Conservation (phyloP, 1,140 invertebrate genomes). For the Cepaea nemoralis region DNA sequence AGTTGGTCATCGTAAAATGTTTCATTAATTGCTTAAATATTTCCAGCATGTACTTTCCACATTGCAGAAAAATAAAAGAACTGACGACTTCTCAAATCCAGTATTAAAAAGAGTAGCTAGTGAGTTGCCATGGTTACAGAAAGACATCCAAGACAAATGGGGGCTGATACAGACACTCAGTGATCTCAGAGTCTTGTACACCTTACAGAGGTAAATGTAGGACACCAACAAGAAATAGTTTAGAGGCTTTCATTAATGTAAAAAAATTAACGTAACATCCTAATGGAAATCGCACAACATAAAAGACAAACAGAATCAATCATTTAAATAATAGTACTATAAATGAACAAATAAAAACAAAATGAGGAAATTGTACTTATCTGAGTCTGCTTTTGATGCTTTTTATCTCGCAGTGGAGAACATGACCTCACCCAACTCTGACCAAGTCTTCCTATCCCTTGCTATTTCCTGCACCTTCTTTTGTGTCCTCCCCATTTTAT, state of each 20-base stretch:
- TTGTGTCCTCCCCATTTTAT: too few relatives aligned
- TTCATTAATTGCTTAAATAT: too few relatives aligned
- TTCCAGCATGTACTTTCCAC: background rate
- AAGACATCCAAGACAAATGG: background rate
- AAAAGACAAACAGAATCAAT: too few relatives aligned
- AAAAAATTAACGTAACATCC: background rate
- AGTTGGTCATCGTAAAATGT: too few relatives aligned
- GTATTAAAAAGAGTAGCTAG: constrained; percentile 27
- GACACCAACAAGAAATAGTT: background rate
- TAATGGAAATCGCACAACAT: background rate
- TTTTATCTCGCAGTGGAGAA: too few relatives aligned
- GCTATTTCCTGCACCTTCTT: too few relatives aligned
- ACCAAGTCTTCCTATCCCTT: too few relatives aligned
- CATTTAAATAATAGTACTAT: too few relatives aligned
- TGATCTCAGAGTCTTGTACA: constrained; percentile 27
- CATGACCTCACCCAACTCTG: too few relatives aligned
- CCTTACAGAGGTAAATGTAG: constrained; percentile 14
- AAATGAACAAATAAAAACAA: too few relatives aligned
- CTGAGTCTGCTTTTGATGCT: too few relatives aligned
- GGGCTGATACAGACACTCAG: constrained; percentile 23
- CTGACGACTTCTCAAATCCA: background rate
- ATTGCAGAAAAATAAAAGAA: background rate
- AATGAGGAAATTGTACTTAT: too few relatives aligned
- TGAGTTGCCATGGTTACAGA: constrained; percentile 36
- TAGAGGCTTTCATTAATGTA: background rate